Percentiles rank a stretch among this genome's conserved stretches.
phyloP scores from a whole-genome alignment of 2,113 vertebrate genomes.

The Otus sunia region DNA sequence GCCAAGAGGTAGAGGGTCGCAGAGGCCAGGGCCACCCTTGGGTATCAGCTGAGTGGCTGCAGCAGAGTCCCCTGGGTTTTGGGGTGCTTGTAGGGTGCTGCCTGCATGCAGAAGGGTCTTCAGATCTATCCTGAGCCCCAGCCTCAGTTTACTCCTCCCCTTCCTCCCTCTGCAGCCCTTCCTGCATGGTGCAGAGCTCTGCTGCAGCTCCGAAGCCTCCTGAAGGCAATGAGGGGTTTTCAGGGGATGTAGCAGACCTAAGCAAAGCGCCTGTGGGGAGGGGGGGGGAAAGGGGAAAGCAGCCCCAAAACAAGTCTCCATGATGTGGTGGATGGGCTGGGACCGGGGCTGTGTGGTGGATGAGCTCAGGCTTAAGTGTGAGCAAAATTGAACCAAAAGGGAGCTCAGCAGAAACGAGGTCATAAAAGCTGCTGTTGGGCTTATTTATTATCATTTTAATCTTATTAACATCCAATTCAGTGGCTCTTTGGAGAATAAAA shows the following conservation, averaged over 20 bases:
- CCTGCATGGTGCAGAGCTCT: not conserved
- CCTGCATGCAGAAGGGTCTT: not conserved
- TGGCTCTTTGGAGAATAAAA: conserved; percentile 37
- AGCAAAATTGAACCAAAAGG: not conserved
- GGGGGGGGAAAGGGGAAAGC: not conserved
- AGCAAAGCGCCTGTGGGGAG: not conserved
- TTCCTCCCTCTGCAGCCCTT: not conserved
- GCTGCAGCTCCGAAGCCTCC: not conserved
- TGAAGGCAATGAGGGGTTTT: not conserved
- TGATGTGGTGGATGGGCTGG: not conserved
- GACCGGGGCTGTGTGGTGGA: not conserved
- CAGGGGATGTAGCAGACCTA: not conserved
- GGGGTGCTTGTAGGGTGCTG: not conserved
- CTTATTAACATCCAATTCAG: conserved; percentile 11
- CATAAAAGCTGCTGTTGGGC: not conserved
- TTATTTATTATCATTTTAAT: conserved; percentile 43
- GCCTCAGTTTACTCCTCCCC: not conserved
- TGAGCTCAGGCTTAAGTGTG: not conserved
- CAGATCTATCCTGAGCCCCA: not conserved
- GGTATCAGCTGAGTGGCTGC: accelerated
- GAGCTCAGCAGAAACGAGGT: not conserved
- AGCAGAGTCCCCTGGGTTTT: accelerated
- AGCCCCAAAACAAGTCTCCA: accelerated
- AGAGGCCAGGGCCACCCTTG: not conserved
- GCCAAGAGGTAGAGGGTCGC: not conserved